These are phyloP conservation scores for Platyscapa corneri DNA, from an alignment of 1,140 invertebrate species.

Conservation along the genomic window DNA sequence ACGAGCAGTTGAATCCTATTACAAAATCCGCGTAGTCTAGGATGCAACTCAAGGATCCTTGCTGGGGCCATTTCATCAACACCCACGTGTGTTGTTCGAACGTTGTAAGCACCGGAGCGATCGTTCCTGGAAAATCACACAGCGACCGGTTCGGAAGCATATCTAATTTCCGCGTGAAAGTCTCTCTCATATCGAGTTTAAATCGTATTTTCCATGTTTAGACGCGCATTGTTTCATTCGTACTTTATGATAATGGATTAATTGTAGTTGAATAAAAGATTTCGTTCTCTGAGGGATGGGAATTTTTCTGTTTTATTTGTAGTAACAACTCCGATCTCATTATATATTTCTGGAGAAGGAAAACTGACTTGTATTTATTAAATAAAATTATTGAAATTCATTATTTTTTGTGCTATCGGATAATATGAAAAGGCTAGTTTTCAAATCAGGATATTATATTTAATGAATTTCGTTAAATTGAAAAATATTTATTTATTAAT, in stretches of 20 bases:
- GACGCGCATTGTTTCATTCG: background rate
- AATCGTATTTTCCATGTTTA: conserved; percentile 12
- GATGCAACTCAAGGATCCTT: background rate
- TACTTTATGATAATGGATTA: background rate
- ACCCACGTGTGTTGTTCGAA: background rate
- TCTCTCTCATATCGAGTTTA: conserved; percentile 39
- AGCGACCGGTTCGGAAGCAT: conserved; percentile 35
- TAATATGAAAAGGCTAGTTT: too few species aligned
- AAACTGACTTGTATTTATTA: too few species aligned
- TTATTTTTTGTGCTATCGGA: too few species aligned
- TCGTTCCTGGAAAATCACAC: background rate
- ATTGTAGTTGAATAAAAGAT: background rate
- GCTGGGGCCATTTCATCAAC: conserved; percentile 20
- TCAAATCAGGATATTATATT: too few species aligned
- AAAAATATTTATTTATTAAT: too few species aligned
- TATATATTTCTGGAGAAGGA: too few species aligned
- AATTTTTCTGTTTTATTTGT: background rate
- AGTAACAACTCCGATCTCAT: background rate
- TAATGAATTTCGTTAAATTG: too few species aligned
- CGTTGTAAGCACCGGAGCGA: background rate
- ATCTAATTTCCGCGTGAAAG: conserved; percentile 50
- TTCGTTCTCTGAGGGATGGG: background rate
- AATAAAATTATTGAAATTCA: too few species aligned
- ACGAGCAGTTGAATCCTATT: background rate
- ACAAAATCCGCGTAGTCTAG: background rate